A percentile compares a stretch with the other conserved stretches of the same genome.
phyloP scores from a whole-genome alignment of 2,113 vertebrate genomes.

The Opisthocomus hoazin region DNA sequence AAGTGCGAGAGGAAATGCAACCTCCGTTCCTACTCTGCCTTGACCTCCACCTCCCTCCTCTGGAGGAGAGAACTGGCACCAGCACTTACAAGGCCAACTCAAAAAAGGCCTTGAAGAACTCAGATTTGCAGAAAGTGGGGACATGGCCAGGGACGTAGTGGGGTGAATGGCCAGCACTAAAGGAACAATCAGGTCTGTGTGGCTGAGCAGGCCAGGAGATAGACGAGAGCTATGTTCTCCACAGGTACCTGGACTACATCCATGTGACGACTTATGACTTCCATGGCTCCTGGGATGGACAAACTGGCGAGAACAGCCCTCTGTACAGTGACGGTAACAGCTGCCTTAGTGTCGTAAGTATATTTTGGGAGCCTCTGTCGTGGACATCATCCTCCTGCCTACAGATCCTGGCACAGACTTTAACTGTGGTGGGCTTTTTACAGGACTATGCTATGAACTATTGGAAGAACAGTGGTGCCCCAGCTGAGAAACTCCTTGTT shows the following conservation, averaged over 20 bases:
- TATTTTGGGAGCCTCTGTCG: fast-evolving
- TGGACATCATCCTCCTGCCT: background rate
- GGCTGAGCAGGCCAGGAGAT: background rate
- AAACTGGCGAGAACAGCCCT: constrained; percentile 78
- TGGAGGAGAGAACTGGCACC: background rate
- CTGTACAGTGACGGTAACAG: constrained; percentile 43
- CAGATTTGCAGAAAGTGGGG: background rate
- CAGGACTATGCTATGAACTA: constrained; percentile 80
- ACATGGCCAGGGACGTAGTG: background rate
- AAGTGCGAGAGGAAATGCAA: too few species aligned
- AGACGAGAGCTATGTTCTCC: background rate
- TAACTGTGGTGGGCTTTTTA: background rate
- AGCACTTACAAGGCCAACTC: background rate
- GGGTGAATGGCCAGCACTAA: background rate
- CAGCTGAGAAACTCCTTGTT: constrained; percentile 79
- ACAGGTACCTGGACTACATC: constrained; percentile 77
- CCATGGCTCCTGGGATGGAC: constrained; percentile 67
- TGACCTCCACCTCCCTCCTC: background rate
- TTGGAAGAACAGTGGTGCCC: constrained; percentile 74
- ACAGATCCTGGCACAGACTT: fast-evolving
- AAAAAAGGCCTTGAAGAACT: too few species aligned
- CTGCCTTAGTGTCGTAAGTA: constrained; percentile 76
- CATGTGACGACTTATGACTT: constrained; percentile 83
- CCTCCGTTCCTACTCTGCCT: background rate
- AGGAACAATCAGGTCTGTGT: background rate